Evolutionary conservation across 1,140 invertebrate species (phyloP).

Genomic region (Branchinecta lynchi): DNA sequence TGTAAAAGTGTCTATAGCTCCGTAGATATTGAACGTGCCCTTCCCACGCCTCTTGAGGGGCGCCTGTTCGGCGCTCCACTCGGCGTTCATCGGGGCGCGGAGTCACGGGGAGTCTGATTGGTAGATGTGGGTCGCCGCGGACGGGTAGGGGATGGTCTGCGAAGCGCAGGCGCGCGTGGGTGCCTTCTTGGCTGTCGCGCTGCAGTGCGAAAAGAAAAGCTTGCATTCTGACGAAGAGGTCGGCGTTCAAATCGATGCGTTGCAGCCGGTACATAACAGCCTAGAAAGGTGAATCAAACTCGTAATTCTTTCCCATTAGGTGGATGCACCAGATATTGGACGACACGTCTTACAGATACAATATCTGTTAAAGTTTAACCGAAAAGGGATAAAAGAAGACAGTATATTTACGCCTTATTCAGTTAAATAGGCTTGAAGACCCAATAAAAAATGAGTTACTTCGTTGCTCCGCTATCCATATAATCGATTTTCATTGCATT

Average conservation of each 20-base stretch:
- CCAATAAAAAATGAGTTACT: too few species aligned
- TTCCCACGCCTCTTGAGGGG: background rate
- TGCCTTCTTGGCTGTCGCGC: background rate
- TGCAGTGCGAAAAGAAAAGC: slow-evolving; percentile 7
- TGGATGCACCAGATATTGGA: too few species aligned
- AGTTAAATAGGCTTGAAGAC: too few species aligned
- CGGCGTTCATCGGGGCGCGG: background rate
- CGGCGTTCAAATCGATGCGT: background rate
- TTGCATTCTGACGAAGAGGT: background rate
- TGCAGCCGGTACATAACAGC: background rate
- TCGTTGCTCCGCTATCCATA: too few species aligned
- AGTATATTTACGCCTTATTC: too few species aligned
- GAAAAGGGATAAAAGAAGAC: too few species aligned
- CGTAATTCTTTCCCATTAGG: too few species aligned
- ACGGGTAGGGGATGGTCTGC: background rate
- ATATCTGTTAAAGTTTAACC: too few species aligned
- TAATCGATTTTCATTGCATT: too few species aligned
- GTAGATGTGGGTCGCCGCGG: background rate
- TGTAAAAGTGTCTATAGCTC: slow-evolving; percentile 1
- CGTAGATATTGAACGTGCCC: background rate
- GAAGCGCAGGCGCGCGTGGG: background rate
- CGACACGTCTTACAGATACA: too few species aligned
- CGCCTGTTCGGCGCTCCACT: background rate
- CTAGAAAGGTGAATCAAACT: background rate
- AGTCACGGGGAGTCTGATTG: background rate